Evolutionary conservation across 2,797 vertebrate genomes (phyloP).

Genomic region (Rhinoraja longicauda): DNA sequence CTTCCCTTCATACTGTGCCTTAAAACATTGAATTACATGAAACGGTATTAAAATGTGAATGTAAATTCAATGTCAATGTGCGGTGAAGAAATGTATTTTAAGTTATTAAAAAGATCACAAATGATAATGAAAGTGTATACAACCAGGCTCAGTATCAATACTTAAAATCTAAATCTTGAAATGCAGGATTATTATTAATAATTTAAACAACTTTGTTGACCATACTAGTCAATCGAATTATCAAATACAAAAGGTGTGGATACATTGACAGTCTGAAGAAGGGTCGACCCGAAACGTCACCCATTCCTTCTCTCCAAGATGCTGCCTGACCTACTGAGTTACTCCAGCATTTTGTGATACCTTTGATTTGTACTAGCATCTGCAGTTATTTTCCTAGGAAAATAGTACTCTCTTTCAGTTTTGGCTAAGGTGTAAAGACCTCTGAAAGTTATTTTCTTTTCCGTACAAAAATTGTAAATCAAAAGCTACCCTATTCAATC

Average conservation of each 20-base stretch:
- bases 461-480: neutral
- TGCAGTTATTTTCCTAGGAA: too few relatives aligned
- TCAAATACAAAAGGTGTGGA: neutral
- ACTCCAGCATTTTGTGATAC: too few relatives aligned
- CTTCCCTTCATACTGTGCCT: neutral
- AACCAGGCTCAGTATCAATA: neutral
- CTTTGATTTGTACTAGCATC: too few relatives aligned
- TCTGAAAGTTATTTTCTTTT: neutral
- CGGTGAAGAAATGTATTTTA: neutral
- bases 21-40: neutral
- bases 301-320: too few relatives aligned
- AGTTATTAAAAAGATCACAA: neutral
- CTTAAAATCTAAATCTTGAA: neutral
- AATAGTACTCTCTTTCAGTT: neutral
- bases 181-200: neutral
- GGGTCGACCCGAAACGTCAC: too few relatives aligned
- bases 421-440: neutral
- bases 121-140: neutral
- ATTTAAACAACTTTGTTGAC: neutral
- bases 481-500: neutral
- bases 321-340: too few relatives aligned
- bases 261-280: too few relatives aligned
- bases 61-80: neutral
- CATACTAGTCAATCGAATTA: neutral
- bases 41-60: neutral